These are phyloP conservation scores for Spea bombifrons DNA, from an alignment of 2,113 vertebrate species.

Conservation along the genomic window DNA sequence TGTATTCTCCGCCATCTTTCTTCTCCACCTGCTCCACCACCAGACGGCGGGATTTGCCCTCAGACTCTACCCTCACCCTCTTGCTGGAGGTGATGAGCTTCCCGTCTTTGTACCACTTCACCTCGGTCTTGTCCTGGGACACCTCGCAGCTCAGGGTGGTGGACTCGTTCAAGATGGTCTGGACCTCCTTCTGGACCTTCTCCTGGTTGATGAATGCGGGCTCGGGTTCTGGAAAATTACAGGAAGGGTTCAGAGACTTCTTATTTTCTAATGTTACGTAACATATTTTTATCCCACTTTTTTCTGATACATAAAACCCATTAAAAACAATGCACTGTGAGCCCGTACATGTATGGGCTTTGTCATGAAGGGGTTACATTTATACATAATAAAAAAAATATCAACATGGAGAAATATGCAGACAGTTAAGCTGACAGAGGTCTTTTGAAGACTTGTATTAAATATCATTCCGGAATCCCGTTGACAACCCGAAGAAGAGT, in stretches of 20 bases:
- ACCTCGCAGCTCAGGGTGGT: slow-evolving; percentile 68
- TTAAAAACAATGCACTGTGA: too few species aligned
- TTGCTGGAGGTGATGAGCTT: slow-evolving; percentile 64
- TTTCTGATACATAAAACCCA: too few species aligned
- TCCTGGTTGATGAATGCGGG: slow-evolving; percentile 61
- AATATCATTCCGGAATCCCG: too few species aligned
- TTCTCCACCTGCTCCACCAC: slow-evolving; percentile 74
- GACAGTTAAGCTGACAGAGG: too few species aligned
- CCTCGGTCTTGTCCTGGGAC: slow-evolving; percentile 66
- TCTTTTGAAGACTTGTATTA: too few species aligned
- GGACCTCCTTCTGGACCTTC: slow-evolving; percentile 47
- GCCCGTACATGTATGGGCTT: too few species aligned
- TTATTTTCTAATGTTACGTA: too few species aligned
- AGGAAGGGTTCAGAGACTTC: neutral
- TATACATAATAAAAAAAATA: too few species aligned
- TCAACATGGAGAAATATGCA: too few species aligned
- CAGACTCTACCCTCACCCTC: slow-evolving; percentile 60
- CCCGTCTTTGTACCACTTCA: slow-evolving; percentile 79
- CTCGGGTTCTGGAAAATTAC: slow-evolving; percentile 18
- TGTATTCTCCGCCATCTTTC: slow-evolving; percentile 74
- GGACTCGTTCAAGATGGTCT: slow-evolving; percentile 58
- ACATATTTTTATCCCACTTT: too few species aligned
- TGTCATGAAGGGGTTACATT: too few species aligned
- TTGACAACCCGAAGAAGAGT: too few species aligned
- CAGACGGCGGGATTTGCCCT: slow-evolving; percentile 64